Evolutionary conservation across 2,113 vertebrate genomes (phyloP), one percentile per base, ranked within the genome.

Genomic region (Apteryx mantelli): DNA sequence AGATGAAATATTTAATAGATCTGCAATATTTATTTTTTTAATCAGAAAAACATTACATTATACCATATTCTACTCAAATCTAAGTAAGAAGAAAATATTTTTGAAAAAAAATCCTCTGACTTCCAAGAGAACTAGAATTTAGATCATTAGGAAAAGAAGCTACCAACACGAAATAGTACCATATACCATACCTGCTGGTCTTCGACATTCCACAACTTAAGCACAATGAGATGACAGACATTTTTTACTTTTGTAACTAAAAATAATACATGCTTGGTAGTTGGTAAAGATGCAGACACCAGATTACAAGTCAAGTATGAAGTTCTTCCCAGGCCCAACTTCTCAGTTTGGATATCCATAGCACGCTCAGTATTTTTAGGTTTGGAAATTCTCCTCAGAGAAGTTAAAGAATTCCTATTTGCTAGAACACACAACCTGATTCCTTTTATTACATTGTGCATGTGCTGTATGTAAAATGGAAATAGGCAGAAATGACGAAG

Each of bases 171-270:
- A 61, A 91, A 46, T 0, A 20, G 92, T 42, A 14, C 86, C 68
- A 8, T 98, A 99, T 42, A 14, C 86, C 68, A 8, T 98, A 99
- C 98, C 98, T 98, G 97, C 70, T 96, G 78, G 71, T 83, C 97
- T 98, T 98, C 9, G 66, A 96, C 86, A 93, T 92, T 92, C 98
- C 98, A 97, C 98, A 98, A 40, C 90, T 98, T 68, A 99, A 98
- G 97, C 98, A 98, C 89, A 98, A 79, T 2, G 97, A 98, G 96
- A 97, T 97, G 97, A 98, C 79, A 71, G 98, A 98, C 98, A 98
- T 99, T 89, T 94, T 98, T 76, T 95, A 86, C 76, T 96, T 97
- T 83, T 89, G 36, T 53, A 91, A 32, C 63, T 58, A 85, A 86
- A 92, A 74, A 30, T 12, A 36, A 46, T 7, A 21, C 25, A 34